Evolutionary conservation across 2,797 vertebrate species (phyloP).

Genomic region (Clarias pachynema): DNA sequence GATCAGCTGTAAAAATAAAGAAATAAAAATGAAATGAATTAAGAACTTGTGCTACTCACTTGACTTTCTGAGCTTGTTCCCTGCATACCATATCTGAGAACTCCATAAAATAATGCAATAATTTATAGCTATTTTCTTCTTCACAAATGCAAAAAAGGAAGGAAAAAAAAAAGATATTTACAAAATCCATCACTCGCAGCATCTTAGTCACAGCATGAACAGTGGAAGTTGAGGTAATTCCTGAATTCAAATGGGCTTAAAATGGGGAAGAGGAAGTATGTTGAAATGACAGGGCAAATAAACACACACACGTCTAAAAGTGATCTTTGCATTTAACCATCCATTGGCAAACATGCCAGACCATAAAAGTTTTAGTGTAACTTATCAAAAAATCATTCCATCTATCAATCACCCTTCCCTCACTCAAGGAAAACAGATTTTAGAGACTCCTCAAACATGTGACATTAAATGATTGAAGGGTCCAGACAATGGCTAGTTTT

Average conservation of each 20-base stretch:
- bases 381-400: conserved; percentile 3
- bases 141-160: conserved; percentile 32
- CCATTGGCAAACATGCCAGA: conserved; percentile 42
- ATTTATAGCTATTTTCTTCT: conserved; percentile 48
- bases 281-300: conserved; percentile 10
- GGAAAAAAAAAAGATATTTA: conserved; percentile 40
- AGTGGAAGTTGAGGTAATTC: conserved; percentile 58
- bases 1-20: conserved; percentile 24
- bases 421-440: conserved; percentile 27
- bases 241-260: conserved; percentile 42
- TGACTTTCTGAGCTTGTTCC: conserved; percentile 32
- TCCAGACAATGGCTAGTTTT: conserved; percentile 47
- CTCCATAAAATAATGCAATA: conserved; percentile 45
- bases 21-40: conserved; percentile 30
- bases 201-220: conserved; percentile 56
- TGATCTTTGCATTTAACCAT: conserved; percentile 35
- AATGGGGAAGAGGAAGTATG: conserved; percentile 29
- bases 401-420: conserved; percentile 16
- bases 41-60: conserved; percentile 50
- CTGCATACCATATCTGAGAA: conserved; percentile 47
- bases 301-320: conserved; percentile 4
- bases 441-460: conserved; percentile 27
- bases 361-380: conserved; percentile 36
- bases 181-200: conserved; percentile 49
- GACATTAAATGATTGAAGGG: conserved; percentile 38